phyloP scores from a whole-genome alignment of 2,797 vertebrate species.

The Cirrhinus mrigala region DNA sequence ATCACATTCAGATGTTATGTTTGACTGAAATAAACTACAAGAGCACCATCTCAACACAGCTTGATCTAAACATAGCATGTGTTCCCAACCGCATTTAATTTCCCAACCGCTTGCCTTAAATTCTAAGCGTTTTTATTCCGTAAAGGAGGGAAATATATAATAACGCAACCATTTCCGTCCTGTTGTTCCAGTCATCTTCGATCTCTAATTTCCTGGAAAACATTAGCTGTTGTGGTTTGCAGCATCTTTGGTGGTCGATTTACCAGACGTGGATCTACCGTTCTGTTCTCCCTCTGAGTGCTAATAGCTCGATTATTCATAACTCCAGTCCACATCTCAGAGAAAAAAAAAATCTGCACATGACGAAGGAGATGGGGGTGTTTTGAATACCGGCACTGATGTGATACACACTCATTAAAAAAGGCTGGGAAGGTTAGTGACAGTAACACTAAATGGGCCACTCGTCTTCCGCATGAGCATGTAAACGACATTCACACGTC shows the following conservation, averaged over 20 bases:
- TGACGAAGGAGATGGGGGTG: constrained; percentile 7
- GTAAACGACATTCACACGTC: constrained; percentile 17
- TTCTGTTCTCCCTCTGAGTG: constrained; percentile 13
- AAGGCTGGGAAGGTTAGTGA: constrained; percentile 42
- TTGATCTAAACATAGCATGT: constrained; percentile 20
- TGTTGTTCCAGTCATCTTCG: background rate
- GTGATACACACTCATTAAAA: constrained; percentile 38
- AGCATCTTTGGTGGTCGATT: constrained; percentile 1
- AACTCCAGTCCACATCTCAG: constrained; percentile 32
- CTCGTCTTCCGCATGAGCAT: background rate
- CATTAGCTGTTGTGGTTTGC: background rate
- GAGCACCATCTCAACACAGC: background rate
- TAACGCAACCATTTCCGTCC: background rate
- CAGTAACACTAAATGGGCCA: constrained; percentile 30
- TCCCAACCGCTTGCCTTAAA: background rate
- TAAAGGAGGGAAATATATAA: background rate
- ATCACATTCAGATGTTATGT: background rate
- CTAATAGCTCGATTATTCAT: constrained; percentile 17
- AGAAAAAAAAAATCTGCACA: constrained; percentile 27
- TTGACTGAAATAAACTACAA: background rate
- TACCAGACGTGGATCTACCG: constrained; percentile 22
- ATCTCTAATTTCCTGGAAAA: background rate
- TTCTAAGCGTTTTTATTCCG: background rate
- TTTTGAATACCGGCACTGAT: constrained; percentile 24
- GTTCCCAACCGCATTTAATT: background rate